Conservation (phyloP, 2,113 vertebrate genomes). For the Pomatostomus ruficeps region DNA sequence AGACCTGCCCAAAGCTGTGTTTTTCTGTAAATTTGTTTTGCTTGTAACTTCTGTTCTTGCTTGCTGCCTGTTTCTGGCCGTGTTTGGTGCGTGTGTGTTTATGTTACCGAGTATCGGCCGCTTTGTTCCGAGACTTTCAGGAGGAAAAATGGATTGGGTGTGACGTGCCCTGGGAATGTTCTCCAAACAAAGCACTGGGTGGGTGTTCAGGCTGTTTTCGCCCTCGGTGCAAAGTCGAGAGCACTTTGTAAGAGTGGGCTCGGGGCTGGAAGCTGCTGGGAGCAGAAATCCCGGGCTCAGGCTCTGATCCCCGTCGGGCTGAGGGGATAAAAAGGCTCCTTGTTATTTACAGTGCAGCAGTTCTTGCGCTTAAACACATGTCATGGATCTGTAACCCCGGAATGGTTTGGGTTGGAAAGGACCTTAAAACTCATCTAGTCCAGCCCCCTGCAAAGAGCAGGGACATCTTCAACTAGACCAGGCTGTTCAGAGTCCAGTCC, state of each 20-base stretch:
- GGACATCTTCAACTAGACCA: neutral
- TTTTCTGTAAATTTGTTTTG: neutral
- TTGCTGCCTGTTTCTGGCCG: neutral
- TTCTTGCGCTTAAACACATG: neutral
- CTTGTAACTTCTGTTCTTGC: neutral
- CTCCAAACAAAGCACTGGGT: constrained; percentile 3
- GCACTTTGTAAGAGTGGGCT: neutral
- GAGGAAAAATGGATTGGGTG: neutral
- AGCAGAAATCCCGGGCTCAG: neutral
- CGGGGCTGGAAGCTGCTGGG: neutral
- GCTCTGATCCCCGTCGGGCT: neutral
- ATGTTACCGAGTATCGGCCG: neutral
- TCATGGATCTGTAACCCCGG: neutral
- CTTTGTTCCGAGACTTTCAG: neutral
- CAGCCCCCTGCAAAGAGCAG: neutral
- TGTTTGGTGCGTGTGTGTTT: neutral
- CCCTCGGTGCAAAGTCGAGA: neutral
- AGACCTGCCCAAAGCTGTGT: neutral
- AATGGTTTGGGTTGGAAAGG: neutral
- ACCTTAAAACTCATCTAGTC: neutral
- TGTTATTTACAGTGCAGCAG: neutral
- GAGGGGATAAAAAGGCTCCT: neutral
- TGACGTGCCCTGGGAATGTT: neutral
- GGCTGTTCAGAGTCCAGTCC: neutral
- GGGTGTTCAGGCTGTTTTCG: constrained; percentile 2